These are phyloP conservation scores for Morinoia aosen DNA, from an alignment of 2,888 invertebrate species.

Conservation along the genomic window DNA sequence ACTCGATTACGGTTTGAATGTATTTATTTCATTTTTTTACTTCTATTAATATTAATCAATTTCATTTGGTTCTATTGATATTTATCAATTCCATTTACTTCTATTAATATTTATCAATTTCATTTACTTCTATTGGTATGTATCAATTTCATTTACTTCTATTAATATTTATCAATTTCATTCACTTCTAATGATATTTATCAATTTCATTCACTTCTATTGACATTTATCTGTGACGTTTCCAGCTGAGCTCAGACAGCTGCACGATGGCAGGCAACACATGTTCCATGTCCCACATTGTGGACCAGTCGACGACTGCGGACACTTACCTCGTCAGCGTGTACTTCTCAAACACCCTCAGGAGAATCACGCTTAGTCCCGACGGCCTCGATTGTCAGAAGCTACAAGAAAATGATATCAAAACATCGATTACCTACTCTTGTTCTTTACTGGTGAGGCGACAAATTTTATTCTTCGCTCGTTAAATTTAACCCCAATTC, in stretches of 20 bases:
- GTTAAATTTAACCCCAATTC: not conserved
- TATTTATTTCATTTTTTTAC: too few species aligned
- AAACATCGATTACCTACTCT: not conserved
- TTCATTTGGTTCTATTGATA: too few species aligned
- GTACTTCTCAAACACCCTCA: not conserved
- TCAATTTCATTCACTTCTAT: too few species aligned
- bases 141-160: too few species aligned
- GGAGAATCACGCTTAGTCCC: not conserved
- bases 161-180: too few species aligned
- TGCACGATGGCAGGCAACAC: not conserved
- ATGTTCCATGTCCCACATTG: not conserved
- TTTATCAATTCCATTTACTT: too few species aligned
- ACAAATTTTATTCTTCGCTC: not conserved
- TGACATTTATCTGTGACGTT: not conserved
- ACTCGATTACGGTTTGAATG: too few species aligned
- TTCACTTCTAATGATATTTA: too few species aligned
- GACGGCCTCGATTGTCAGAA: not conserved
- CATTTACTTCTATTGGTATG: too few species aligned
- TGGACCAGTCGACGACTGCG: not conserved
- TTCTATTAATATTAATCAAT: too few species aligned
- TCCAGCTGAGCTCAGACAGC: not conserved
- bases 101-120: too few species aligned
- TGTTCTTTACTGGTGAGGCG: constrained; percentile 18
- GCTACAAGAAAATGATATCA: not conserved
- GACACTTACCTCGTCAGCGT: constrained; percentile 12